phyloP scores from a whole-genome alignment of 2,113 vertebrate species.

The Nycticebus coucang region DNA sequence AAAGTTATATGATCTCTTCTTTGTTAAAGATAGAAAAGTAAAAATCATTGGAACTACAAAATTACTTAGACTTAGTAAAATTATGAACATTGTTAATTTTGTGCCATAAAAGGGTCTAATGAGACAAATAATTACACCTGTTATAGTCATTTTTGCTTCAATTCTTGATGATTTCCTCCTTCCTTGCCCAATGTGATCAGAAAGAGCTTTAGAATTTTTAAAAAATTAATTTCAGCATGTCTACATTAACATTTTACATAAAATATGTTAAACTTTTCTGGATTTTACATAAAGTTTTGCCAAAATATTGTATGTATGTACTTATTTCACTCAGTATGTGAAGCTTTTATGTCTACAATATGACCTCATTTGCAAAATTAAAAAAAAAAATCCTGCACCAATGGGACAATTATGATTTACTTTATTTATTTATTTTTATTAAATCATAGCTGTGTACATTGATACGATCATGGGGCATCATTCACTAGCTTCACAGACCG shows the following conservation, averaged over 20 bases:
- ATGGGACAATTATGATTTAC: background rate
- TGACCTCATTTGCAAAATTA: background rate
- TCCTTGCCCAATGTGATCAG: background rate
- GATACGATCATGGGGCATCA: no score
- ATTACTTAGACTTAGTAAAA: background rate
- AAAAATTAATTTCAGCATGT: background rate
- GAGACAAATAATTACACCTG: background rate
- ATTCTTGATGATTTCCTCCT: background rate
- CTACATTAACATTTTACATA: background rate
- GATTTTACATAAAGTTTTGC: background rate
- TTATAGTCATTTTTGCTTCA: background rate
- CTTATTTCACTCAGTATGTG: background rate
- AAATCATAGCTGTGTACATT: no score
- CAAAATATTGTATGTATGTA: background rate
- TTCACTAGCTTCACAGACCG: no score
- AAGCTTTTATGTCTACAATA: background rate
- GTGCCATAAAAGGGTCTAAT: background rate
- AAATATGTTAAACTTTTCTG: background rate
- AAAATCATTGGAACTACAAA: background rate
- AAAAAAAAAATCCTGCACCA: background rate
- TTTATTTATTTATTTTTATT: no score
- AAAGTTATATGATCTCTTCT: background rate
- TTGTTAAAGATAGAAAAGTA: background rate
- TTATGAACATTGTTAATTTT: background rate
- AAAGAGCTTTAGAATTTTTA: background rate